These are phyloP conservation scores for Carlito syrichta DNA, from an alignment of 2,113 vertebrate species.

Conservation along the genomic window DNA sequence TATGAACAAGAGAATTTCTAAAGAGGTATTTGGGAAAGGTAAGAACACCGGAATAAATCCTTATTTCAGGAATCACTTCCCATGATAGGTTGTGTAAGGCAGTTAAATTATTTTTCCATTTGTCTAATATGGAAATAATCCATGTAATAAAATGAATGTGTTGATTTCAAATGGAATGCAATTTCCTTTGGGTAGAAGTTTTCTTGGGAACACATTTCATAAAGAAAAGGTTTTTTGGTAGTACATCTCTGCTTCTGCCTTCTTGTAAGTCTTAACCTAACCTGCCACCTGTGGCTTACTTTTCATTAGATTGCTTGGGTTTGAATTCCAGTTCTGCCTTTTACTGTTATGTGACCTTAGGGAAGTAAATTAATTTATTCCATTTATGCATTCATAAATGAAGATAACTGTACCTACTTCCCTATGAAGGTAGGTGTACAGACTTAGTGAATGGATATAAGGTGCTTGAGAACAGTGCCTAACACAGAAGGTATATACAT, in stretches of 20 bases:
- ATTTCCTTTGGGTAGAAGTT: background rate
- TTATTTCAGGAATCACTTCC: background rate
- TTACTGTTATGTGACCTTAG: background rate
- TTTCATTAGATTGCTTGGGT: background rate
- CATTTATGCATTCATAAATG: conserved; percentile 17
- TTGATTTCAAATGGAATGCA: conserved; percentile 21
- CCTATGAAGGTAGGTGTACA: background rate
- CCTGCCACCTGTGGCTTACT: background rate
- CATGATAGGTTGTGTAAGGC: background rate
- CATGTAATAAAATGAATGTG: background rate
- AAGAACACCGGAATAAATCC: conserved; percentile 12
- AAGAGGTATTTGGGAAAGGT: conserved; percentile 7
- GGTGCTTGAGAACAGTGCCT: conserved; percentile 1
- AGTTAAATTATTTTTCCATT: conserved; percentile 28
- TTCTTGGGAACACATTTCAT: background rate
- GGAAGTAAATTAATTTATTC: conserved; percentile 12
- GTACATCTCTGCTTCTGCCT: background rate
- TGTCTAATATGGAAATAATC: conserved; percentile 1
- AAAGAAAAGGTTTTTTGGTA: background rate
- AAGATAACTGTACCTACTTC: background rate
- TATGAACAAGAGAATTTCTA: conserved; percentile 38
- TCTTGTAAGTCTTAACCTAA: background rate
- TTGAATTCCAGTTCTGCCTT: conserved; percentile 7
- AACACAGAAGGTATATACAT: background rate
- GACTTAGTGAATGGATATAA: background rate